Evolutionary conservation across 2,888 invertebrate species (phyloP).

Genomic region (Ommatoiulus sabulosus): DNA sequence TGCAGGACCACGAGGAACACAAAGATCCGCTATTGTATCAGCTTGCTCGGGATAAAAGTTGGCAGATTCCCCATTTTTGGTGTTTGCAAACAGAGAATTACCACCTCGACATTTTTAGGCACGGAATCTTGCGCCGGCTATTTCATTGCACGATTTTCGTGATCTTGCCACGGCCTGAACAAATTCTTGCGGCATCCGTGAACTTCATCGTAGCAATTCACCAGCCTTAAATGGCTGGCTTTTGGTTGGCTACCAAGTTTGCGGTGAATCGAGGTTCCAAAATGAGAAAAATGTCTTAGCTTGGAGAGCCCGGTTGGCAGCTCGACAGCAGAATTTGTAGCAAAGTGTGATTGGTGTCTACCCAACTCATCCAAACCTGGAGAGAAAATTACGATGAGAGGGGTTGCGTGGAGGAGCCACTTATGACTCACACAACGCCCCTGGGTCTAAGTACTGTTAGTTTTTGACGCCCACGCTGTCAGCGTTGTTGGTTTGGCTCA

Average conservation of each 20-base stretch:
- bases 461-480: neutral
- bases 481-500: neutral
- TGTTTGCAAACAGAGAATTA: slow-evolving; percentile 21
- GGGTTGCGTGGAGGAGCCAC: neutral
- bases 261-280: neutral
- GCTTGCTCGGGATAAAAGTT: neutral
- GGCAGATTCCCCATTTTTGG: neutral
- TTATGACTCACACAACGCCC: neutral
- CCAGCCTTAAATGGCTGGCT: neutral
- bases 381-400: neutral
- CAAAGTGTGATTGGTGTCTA: neutral
- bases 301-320: neutral
- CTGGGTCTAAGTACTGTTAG: neutral
- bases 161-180: neutral
- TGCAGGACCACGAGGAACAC: neutral
- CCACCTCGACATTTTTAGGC: neutral
- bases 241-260: neutral
- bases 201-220: neutral
- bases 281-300: neutral
- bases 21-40: neutral
- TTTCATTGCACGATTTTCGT: neutral
- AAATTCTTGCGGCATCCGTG: neutral
- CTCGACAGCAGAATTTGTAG: neutral
- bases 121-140: neutral
- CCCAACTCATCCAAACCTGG: neutral